A percentile compares a stretch with the other conserved stretches of the same genome.
Evolutionary conservation across 2,797 vertebrate genomes (phyloP).

Genomic region (Sternotherus odoratus): DNA sequence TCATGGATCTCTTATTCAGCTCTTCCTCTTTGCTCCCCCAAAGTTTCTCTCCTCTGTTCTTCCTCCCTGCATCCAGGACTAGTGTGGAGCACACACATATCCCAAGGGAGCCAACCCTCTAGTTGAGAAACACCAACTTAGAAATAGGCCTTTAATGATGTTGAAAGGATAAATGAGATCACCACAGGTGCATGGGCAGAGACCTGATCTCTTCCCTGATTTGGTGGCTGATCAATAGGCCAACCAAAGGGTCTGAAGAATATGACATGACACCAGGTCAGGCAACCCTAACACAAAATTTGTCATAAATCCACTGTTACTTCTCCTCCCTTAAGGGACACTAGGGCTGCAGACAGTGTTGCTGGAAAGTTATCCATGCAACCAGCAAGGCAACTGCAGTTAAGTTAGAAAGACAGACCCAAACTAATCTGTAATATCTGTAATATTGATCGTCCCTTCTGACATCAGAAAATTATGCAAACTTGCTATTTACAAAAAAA

Average conservation of each 20-base stretch:
- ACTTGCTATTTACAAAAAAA: not conserved
- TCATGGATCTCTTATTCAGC: not conserved
- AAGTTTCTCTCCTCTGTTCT: not conserved
- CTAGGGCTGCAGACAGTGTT: not conserved
- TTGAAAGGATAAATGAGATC: not conserved
- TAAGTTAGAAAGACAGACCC: not conserved
- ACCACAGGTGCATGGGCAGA: not conserved
- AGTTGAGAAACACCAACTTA: not conserved
- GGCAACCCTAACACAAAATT: conserved; percentile 37
- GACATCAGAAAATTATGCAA: not conserved
- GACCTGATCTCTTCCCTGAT: conserved; percentile 27
- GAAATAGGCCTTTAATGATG: not conserved
- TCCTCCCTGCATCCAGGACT: accelerated
- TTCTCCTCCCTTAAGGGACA: not conserved
- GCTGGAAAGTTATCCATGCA: not conserved
- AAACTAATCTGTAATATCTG: not conserved
- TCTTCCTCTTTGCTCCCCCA: not conserved
- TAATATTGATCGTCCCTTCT: not conserved
- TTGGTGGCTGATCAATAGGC: conserved; percentile 11
- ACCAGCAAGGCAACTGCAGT: not conserved
- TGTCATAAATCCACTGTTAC: conserved; percentile 37
- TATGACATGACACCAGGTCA: conserved; percentile 17
- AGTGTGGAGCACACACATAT: not conserved
- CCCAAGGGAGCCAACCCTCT: not conserved
- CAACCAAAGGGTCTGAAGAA: not conserved